Evolutionary conservation across 2,888 invertebrate species (phyloP), one percentile per base, ranked within the genome.

Genomic region (Dendrolimus pini): DNA sequence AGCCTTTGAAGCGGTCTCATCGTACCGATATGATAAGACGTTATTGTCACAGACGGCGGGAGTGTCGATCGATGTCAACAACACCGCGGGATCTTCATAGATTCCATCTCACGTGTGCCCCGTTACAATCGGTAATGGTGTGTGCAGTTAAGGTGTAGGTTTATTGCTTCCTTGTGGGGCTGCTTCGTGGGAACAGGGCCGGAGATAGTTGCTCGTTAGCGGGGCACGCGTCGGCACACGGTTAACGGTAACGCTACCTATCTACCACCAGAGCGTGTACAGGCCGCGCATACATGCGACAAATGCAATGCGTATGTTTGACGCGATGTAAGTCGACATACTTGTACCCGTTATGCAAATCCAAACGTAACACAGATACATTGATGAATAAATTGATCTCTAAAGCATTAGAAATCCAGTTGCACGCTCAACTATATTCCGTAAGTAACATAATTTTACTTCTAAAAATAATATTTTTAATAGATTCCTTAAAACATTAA

Each of bases 141-240:
- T 83, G 80, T 83, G 86, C 87, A 85, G 89, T 86, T 86, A 88
- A 83, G 85, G 87, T 83, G 81, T 88, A 83, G 82, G 82, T 85
- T 89, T 89, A 89, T 89, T 89, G 78, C 89, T 89, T 89, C 89
- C 89, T 85, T 72, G 79, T 77, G 72, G 79, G 73, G 73, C 75
- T 71, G 78, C 78, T 79, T 71, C 78, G 82, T 85, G 88, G 80
- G 85, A 89, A 83, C 82, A 80, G 74, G 74, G 76, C 84, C 86
- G 83, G 85, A 89, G 86, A 89, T 87, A 85, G 85, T 82, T 74
- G 78, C 83, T 83, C 83, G 85, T 85, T 85, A 85, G 77, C 77
- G 77, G 74, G 78, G 78, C 82, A 83, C 80, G 78, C 78, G 81
- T 77, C 75, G 71, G 66, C 59, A 64, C 65, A 65, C 70, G 61